These are phyloP conservation scores for Bombus ignitus DNA, from an alignment of 1,140 invertebrate genomes.

Conservation along the genomic window DNA sequence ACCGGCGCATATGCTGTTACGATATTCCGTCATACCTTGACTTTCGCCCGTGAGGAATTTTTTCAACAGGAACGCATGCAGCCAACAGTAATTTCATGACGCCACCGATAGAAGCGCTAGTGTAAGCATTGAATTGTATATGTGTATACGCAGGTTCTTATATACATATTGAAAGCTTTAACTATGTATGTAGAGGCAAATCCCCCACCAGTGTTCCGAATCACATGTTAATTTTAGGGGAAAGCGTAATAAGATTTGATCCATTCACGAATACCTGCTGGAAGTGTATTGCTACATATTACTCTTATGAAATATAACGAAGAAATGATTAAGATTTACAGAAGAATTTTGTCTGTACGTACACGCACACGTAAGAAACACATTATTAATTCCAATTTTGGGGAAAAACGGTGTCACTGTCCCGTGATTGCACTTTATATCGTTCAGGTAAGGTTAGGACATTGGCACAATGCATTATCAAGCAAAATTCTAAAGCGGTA, in stretches of 20 bases:
- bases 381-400: conserved; percentile 75
- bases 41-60: conserved; percentile 83
- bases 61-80: conserved; percentile 82
- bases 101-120: conserved; percentile 72
- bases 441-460: neutral
- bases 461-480: neutral
- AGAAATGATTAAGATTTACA: neutral
- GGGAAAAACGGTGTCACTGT: conserved; percentile 82
- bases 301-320: no score
- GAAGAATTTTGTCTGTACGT: no score
- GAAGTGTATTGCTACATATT: neutral
- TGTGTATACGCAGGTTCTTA: conserved; percentile 10
- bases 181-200: neutral
- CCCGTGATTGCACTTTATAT: conserved; percentile 58
- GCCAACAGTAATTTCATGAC: conserved; percentile 68
- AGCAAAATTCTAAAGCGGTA: neutral
- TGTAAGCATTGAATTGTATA: conserved; percentile 46
- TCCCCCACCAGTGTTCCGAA: neutral
- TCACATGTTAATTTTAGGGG: conserved; percentile 77
- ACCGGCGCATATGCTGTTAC: conserved; percentile 50
- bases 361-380: neutral
- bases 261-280: conserved; percentile 10
- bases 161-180: conserved; percentile 21
- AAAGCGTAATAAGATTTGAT: conserved; percentile 74
- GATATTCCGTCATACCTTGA: conserved; percentile 80